Percentiles rank a stretch among this genome's conserved stretches.
phyloP scores from a whole-genome alignment of 2,113 vertebrate species.

The Ceyx melanurus region DNA sequence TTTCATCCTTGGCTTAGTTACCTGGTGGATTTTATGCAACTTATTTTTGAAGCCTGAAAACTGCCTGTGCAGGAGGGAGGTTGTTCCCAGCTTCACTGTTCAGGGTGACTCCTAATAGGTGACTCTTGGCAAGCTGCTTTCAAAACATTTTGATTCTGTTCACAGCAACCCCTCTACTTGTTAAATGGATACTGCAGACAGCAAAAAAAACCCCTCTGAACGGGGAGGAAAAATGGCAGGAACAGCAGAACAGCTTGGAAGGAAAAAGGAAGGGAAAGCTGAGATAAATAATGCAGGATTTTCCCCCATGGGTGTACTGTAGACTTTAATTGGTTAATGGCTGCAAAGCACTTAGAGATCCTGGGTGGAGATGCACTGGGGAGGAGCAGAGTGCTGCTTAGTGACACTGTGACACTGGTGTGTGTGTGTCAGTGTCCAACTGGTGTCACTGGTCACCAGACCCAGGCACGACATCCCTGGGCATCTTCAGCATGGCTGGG shows the following conservation, averaged over 20 bases:
- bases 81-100: neutral
- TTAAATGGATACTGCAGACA: conserved; percentile 6
- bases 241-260: neutral
- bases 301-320: neutral
- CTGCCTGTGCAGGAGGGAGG: neutral
- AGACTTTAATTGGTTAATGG: conserved; percentile 27
- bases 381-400: neutral
- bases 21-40: neutral
- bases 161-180: neutral
- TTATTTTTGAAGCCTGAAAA: neutral
- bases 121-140: conserved; percentile 6
- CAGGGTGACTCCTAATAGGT: neutral
- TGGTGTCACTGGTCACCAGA: neutral
- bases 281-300: conserved; percentile 32
- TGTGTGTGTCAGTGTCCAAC: neutral
- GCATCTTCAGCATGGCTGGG: neutral
- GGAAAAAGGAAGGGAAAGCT: neutral
- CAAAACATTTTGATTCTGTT: conserved; percentile 24
- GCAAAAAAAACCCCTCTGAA: neutral
- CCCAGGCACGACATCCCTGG: neutral
- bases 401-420: neutral
- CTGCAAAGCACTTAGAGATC: neutral
- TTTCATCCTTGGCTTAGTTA: conserved; percentile 60
- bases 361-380: neutral
- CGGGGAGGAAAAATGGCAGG: neutral